phyloP scores from a whole-genome alignment of 64 coral and sea anemone species.

The Orbicella faveolata region DNA sequence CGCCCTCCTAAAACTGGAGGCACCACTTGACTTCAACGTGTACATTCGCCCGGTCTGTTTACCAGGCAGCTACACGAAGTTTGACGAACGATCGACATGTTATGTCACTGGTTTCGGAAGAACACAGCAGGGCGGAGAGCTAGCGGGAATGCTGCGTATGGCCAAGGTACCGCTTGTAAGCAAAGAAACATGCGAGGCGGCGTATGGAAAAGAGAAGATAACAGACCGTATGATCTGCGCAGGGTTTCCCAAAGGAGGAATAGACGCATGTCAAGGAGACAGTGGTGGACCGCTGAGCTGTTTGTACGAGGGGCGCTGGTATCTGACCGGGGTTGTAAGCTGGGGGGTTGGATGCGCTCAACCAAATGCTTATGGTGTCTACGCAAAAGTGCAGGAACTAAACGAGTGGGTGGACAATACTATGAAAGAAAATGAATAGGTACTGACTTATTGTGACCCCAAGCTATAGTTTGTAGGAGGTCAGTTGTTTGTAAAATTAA shows the following conservation, averaged over 20 bases:
- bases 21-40: slow-evolving; percentile 46
- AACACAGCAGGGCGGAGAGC: slow-evolving; percentile 54
- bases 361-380: slow-evolving; percentile 73
- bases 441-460: not conserved
- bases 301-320: slow-evolving; percentile 62
- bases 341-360: slow-evolving; percentile 68
- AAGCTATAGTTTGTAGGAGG: not conserved
- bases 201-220: slow-evolving; percentile 31
- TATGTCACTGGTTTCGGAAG: slow-evolving; percentile 67
- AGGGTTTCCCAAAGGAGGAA: slow-evolving; percentile 55
- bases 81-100: slow-evolving; percentile 12
- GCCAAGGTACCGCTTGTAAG: slow-evolving; percentile 49
- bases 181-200: slow-evolving; percentile 42
- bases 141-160: slow-evolving; percentile 46
- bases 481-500: too few species aligned
- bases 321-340: slow-evolving; percentile 71
- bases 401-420: slow-evolving; percentile 56
- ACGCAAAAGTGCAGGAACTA: slow-evolving; percentile 50
- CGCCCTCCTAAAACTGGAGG: slow-evolving; percentile 42
- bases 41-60: slow-evolving; percentile 61
- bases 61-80: slow-evolving; percentile 2
- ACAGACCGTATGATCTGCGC: slow-evolving; percentile 69
- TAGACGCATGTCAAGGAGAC: slow-evolving; percentile 74
- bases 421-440: slow-evolving; percentile 34
- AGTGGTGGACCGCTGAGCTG: slow-evolving; percentile 67